Evolutionary conservation across 2,888 invertebrate genomes (phyloP).

Genomic region (Drosophila merina): DNA sequence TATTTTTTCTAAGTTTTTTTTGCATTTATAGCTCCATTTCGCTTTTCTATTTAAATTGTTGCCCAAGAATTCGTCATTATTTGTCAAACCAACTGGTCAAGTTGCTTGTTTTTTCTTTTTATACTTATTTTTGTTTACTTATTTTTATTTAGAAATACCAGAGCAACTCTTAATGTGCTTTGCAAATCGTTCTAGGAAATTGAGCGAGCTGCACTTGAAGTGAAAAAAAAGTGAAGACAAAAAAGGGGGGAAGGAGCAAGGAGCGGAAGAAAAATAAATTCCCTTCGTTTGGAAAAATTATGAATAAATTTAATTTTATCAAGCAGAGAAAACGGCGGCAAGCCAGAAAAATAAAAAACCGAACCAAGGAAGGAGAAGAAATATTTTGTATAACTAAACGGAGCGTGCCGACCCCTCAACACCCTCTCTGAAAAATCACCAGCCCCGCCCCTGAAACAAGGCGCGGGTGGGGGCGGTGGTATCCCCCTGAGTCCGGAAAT

Average conservation of each 20-base stretch:
- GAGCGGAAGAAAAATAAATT: slow-evolving; percentile 28
- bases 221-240: slow-evolving; percentile 8
- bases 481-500: slow-evolving; percentile 45
- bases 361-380: slow-evolving; percentile 11
- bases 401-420: slow-evolving; percentile 54
- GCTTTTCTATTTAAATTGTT: slow-evolving; percentile 58
- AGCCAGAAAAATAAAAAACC: slow-evolving; percentile 10
- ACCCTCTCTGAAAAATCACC: slow-evolving; percentile 1
- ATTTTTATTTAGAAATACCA: neutral
- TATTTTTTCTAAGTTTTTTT: no score
- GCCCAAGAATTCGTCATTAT: slow-evolving; percentile 58
- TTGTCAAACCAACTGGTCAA: slow-evolving; percentile 47
- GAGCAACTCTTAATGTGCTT: slow-evolving; percentile 46
- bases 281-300: slow-evolving; percentile 51
- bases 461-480: neutral
- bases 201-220: slow-evolving; percentile 67
- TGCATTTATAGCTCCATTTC: slow-evolving; percentile 9
- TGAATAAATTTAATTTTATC: slow-evolving; percentile 68
- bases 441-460: slow-evolving; percentile 5
- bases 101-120: neutral
- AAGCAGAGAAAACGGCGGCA: neutral
- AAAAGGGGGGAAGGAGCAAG: neutral
- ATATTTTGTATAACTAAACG: slow-evolving; percentile 44
- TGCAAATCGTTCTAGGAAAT: slow-evolving; percentile 72
- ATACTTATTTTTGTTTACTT: neutral